Evolutionary conservation across 2,797 vertebrate genomes (phyloP).

Genomic region (Ptychobarbus kaznakovi): DNA sequence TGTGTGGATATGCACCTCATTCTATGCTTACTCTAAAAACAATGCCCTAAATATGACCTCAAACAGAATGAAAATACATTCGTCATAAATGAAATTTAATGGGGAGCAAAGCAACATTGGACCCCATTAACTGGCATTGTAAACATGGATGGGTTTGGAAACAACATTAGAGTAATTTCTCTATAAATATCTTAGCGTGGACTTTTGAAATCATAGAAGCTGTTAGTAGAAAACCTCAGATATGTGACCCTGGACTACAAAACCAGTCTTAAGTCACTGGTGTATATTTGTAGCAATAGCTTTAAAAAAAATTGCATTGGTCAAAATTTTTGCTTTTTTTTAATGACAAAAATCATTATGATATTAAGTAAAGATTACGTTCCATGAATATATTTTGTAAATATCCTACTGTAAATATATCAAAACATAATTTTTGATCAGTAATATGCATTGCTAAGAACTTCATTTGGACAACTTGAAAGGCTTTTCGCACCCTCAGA

Average conservation of each 20-base stretch:
- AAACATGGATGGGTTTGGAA: not conserved
- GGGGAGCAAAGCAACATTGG: not conserved
- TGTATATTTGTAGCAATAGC: no score
- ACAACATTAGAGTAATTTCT: not conserved
- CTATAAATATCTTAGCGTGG: not conserved
- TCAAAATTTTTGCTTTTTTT: no score
- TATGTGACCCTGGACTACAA: not conserved
- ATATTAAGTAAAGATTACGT: no score
- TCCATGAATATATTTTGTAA: no score
- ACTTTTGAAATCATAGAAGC: not conserved
- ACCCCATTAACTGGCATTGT: not conserved
- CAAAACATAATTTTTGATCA: no score
- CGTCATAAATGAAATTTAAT: not conserved
- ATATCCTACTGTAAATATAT: no score
- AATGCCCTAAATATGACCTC: not conserved
- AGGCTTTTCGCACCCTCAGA: no score
- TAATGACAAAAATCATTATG: no score
- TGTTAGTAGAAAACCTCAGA: not conserved
- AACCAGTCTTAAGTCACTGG: no score
- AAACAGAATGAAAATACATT: not conserved
- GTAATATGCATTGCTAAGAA: no score
- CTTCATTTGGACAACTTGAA: no score
- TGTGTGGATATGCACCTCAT: conserved; percentile 7
- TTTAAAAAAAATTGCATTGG: no score
- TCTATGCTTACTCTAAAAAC: not conserved